Conservation (phyloP, 1,140 invertebrate genomes). For the Orius insidiosus region DNA sequence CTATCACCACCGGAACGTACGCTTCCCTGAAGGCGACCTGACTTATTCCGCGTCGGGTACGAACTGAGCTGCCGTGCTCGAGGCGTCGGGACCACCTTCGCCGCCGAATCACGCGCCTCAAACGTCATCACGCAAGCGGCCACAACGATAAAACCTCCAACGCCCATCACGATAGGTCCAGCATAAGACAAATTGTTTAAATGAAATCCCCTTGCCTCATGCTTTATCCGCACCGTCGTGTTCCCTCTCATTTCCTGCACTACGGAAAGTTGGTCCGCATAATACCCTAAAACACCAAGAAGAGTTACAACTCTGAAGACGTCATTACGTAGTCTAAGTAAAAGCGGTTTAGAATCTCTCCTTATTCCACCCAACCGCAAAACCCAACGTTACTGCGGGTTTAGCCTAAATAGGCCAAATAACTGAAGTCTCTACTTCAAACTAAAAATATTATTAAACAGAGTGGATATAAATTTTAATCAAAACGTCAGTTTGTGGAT, state of each 20-base stretch:
- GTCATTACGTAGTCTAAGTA: not conserved
- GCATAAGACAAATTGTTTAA: slow-evolving; percentile 81
- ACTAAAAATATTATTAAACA: too few relatives aligned
- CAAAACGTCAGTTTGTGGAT: too few relatives aligned
- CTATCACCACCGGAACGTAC: slow-evolving; percentile 1
- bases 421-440: too few relatives aligned
- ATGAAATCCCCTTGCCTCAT: slow-evolving; percentile 62
- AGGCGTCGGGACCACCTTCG: slow-evolving; percentile 59
- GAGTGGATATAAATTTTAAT: too few relatives aligned
- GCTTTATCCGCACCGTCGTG: slow-evolving; percentile 55
- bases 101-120: slow-evolving; percentile 70
- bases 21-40: not conserved
- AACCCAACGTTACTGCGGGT: not conserved
- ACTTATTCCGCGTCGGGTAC: slow-evolving; percentile 36
- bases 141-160: slow-evolving; percentile 82
- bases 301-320: not conserved
- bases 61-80: not conserved
- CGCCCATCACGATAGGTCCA: slow-evolving; percentile 82
- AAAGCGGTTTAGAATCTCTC: not conserved
- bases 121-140: slow-evolving; percentile 91
- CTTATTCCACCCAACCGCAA: not conserved
- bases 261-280: slow-evolving; percentile 60
- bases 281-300: slow-evolving; percentile 48
- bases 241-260: slow-evolving; percentile 56
- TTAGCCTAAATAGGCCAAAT: not conserved